phyloP scores from a whole-genome alignment of 2,888 invertebrate species.

The Tipula lateralis region DNA sequence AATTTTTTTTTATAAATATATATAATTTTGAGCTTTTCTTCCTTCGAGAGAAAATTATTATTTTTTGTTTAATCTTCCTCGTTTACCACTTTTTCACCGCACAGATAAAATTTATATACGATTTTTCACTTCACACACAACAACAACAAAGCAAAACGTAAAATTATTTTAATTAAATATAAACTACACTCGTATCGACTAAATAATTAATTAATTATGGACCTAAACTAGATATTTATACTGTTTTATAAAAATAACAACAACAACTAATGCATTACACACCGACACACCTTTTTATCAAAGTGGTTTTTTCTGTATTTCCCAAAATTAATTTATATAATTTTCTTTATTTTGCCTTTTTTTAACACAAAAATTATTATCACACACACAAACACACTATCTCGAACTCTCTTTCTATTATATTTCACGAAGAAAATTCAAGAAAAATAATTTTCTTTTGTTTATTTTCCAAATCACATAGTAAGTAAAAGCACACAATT shows the following conservation, averaged over 20 bases:
- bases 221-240: neutral
- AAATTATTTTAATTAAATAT: neutral
- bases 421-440: neutral
- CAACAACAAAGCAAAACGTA: neutral
- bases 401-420: neutral
- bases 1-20: neutral
- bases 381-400: too few relatives aligned
- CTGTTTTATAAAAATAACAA: neutral
- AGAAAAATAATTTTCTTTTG: neutral
- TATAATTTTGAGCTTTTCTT: neutral
- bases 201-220: conserved; percentile 15
- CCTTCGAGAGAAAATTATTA: neutral
- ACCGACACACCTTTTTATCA: neutral
- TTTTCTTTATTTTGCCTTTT: neutral
- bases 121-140: neutral
- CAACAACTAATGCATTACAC: neutral
- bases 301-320: neutral
- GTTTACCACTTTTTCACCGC: neutral
- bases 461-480: neutral
- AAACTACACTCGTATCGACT: neutral
- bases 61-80: neutral
- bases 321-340: neutral
- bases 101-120: neutral
- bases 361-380: neutral
- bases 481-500: neutral